Evolutionary conservation across 2,888 invertebrate genomes (phyloP).

Genomic region (Athripsodes cinereus): DNA sequence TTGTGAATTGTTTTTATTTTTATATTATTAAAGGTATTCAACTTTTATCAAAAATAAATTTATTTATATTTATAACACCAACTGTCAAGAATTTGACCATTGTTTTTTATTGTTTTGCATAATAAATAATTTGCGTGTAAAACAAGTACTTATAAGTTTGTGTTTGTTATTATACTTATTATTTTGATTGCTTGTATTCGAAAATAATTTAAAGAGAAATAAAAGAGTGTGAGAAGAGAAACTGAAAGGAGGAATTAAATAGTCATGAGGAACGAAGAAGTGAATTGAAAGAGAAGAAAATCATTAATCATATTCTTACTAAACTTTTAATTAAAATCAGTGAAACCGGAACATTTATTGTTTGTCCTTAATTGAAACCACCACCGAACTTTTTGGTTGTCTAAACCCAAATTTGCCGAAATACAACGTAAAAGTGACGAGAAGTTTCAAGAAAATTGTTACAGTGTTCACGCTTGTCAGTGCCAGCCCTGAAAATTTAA

Average conservation of each 20-base stretch:
- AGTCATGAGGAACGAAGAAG: not conserved
- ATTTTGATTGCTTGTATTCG: too few species aligned
- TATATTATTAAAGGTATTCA: too few species aligned
- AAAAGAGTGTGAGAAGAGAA: not conserved
- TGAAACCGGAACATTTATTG: not conserved
- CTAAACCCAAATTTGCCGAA: not conserved
- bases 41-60: too few species aligned
- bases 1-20: too few species aligned
- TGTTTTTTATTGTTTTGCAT: too few species aligned
- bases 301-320: constrained; percentile 2
- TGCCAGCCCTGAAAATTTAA: not conserved
- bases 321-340: not conserved
- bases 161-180: too few species aligned
- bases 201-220: not conserved
- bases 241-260: not conserved
- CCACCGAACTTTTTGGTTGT: not conserved
- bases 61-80: too few species aligned
- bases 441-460: not conserved
- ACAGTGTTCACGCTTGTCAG: not conserved
- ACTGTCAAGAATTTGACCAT: too few species aligned
- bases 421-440: not conserved
- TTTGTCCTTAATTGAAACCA: constrained; percentile 1
- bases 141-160: too few species aligned
- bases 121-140: too few species aligned
- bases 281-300: not conserved